These are phyloP conservation scores for Coryphaenoides rupestris DNA, from an alignment of 2,113 vertebrate genomes.

Conservation along the genomic window DNA sequence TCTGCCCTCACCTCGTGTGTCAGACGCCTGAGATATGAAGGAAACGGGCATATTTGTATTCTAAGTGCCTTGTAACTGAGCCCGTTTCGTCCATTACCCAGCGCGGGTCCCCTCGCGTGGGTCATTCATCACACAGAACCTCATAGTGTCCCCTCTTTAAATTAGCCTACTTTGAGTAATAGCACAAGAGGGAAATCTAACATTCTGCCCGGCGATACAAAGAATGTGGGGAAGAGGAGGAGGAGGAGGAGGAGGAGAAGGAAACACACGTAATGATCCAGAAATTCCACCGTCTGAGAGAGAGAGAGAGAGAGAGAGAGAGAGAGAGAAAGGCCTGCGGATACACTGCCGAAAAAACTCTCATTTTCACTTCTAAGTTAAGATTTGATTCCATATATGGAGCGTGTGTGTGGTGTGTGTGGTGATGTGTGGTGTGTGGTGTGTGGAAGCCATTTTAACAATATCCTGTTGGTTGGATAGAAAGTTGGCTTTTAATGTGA, in stretches of 20 bases:
- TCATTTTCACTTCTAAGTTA: constrained; percentile 33
- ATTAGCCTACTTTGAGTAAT: constrained; percentile 56
- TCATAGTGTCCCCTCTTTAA: constrained; percentile 47
- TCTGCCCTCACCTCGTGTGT: neutral
- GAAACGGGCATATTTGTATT: neutral
- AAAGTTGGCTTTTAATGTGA: constrained; percentile 50
- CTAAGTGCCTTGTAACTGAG: constrained; percentile 25
- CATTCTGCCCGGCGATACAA: too few species aligned
- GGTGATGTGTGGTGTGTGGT: too few species aligned
- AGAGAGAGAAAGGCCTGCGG: too few species aligned
- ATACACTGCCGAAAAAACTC: constrained; percentile 13
- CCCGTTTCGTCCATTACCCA: constrained; percentile 38
- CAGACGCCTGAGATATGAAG: neutral
- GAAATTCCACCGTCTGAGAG: constrained; percentile 33
- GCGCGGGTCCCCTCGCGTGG: constrained; percentile 26
- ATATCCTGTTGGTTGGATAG: constrained; percentile 51
- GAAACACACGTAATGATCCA: constrained; percentile 41
- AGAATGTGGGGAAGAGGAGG: too few species aligned
- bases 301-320: constrained; percentile 5
- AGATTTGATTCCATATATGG: constrained; percentile 40
- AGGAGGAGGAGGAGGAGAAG: constrained; percentile 4
- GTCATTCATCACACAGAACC: constrained; percentile 54
- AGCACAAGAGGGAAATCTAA: constrained; percentile 16
- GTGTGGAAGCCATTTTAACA: constrained; percentile 36
- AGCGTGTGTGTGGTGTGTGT: constrained; percentile 32